phyloP scores from a whole-genome alignment of 2,113 vertebrate species.

The Junco hyemalis region DNA sequence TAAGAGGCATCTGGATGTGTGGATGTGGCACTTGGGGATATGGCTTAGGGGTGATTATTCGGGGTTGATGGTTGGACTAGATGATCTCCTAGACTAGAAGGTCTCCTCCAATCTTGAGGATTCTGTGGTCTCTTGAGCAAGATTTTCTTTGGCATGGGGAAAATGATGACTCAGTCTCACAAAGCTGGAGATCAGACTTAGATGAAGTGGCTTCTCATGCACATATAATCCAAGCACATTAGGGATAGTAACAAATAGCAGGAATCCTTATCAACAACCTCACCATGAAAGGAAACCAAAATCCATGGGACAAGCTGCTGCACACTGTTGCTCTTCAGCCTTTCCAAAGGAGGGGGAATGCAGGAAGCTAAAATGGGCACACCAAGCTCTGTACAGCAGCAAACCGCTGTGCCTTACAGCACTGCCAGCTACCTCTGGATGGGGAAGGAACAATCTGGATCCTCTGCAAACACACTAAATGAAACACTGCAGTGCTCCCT shows the following conservation, averaged over 20 bases:
- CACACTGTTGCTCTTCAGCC: background rate
- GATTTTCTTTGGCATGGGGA: background rate
- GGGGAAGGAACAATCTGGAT: background rate
- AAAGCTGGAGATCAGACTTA: background rate
- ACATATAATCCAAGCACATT: background rate
- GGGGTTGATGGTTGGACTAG: background rate
- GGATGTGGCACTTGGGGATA: background rate
- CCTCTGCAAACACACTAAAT: background rate
- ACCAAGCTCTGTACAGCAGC: fast-evolving
- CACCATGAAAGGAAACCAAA: background rate
- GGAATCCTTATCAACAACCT: background rate
- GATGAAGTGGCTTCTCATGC: background rate
- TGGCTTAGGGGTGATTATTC: background rate
- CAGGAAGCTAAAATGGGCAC: background rate
- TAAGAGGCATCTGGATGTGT: background rate
- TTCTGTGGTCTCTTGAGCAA: background rate
- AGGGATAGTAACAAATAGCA: background rate
- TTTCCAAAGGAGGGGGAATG: background rate
- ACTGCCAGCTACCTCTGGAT: background rate
- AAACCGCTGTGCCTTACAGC: background rate
- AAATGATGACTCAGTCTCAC: background rate
- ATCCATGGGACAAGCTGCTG: background rate
- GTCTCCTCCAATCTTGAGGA: background rate
- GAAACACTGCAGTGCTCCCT: background rate
- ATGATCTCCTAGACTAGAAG: background rate